Percentiles rank a stretch among this genome's conserved stretches.
Evolutionary conservation across 2,888 invertebrate genomes (phyloP).

Genomic region (Heliconius cydno): DNA sequence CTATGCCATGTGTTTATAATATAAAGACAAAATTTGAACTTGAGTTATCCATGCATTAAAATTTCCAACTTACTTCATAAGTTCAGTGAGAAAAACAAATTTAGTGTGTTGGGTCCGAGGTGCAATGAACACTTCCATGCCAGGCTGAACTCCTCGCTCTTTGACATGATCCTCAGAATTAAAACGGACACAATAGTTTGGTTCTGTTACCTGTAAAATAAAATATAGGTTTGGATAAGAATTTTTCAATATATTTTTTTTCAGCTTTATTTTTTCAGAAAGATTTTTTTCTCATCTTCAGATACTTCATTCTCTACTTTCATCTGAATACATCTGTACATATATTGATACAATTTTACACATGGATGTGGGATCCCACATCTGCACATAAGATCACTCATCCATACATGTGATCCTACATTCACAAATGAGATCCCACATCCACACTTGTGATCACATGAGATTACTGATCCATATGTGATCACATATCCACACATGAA

Average conservation of each 20-base stretch:
- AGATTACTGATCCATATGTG: no score
- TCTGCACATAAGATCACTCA: no score
- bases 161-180: constrained; percentile 90
- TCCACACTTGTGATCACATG: no score
- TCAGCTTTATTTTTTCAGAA: no score
- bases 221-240: neutral
- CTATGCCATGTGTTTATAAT: neutral
- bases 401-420: no score
- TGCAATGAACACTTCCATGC: constrained; percentile 91
- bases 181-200: constrained; percentile 95
- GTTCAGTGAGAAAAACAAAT: constrained; percentile 88
- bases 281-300: no score
- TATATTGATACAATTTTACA: no score
- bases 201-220: constrained; percentile 86
- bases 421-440: no score
- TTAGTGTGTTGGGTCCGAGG: constrained; percentile 89
- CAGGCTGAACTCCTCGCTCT: constrained; percentile 85
- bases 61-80: constrained; percentile 83
- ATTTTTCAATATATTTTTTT: neutral
- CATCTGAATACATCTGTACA: no score
- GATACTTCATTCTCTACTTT: no score
- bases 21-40: neutral
- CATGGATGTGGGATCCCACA: no score
- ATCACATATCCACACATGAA: no score
- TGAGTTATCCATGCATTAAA: neutral